phyloP scores from a whole-genome alignment of 2,797 vertebrate genomes.

The Sebastes miniatus region DNA sequence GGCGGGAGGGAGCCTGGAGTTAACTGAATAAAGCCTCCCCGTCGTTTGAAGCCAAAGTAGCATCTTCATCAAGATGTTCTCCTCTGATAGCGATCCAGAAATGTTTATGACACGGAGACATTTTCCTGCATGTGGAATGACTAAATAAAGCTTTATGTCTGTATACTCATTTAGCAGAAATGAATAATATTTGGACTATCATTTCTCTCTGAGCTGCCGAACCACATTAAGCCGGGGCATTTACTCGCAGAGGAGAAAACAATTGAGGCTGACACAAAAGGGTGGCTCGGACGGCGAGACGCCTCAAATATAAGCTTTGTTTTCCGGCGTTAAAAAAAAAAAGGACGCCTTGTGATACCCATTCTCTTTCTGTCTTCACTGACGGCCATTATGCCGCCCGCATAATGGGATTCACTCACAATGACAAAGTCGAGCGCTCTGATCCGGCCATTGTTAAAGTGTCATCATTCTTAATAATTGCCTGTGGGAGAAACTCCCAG shows the following conservation, averaged over 20 bases:
- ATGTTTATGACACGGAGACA: slow-evolving; percentile 21
- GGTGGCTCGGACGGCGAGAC: slow-evolving; percentile 36
- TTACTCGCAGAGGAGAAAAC: slow-evolving; percentile 64
- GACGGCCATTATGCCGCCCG: slow-evolving; percentile 54
- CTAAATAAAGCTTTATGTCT: slow-evolving; percentile 54
- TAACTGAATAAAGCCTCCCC: slow-evolving; percentile 3
- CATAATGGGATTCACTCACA: slow-evolving; percentile 65
- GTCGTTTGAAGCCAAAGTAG: slow-evolving; percentile 42
- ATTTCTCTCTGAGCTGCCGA: slow-evolving; percentile 10
- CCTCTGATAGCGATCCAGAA: slow-evolving; percentile 20
- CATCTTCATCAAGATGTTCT: slow-evolving; percentile 42
- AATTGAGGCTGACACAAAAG: slow-evolving; percentile 66
- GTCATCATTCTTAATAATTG: slow-evolving; percentile 71
- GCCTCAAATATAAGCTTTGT: slow-evolving; percentile 70
- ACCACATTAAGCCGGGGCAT: slow-evolving; percentile 57
- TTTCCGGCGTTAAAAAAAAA: slow-evolving; percentile 10
- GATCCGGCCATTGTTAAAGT: slow-evolving; percentile 62
- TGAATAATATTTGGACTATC: slow-evolving; percentile 11
- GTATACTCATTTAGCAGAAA: slow-evolving; percentile 28
- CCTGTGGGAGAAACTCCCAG: slow-evolving; percentile 37
- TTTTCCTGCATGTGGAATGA: slow-evolving; percentile 55
- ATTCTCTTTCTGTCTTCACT: slow-evolving; percentile 46
- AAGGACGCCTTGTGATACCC: slow-evolving; percentile 64
- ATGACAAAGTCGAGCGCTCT: slow-evolving; percentile 62
- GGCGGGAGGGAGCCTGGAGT: background rate